These are phyloP conservation scores for Anarrhichthys ocellatus DNA, from an alignment of 2,113 vertebrate species.

Conservation along the genomic window DNA sequence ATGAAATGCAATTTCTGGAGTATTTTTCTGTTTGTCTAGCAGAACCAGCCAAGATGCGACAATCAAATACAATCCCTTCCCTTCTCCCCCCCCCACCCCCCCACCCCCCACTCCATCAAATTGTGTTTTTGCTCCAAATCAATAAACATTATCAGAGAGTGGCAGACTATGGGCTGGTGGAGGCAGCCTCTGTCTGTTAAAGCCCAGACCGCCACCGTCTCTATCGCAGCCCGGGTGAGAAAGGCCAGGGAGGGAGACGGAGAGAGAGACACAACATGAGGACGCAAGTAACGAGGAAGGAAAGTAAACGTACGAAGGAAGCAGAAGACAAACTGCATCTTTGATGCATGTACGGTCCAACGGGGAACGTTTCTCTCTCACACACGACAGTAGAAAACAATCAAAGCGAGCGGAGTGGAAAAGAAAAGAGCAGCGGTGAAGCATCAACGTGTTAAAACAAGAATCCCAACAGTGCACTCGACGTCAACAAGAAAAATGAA, in stretches of 20 bases:
- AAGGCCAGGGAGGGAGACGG: slow-evolving; percentile 60
- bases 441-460: slow-evolving; percentile 36
- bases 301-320: slow-evolving; percentile 9
- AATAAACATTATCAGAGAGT: slow-evolving; percentile 87
- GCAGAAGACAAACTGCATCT: slow-evolving; percentile 10
- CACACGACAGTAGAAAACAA: slow-evolving; percentile 12
- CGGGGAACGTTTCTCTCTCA: slow-evolving; percentile 16
- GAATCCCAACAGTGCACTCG: slow-evolving; percentile 14
- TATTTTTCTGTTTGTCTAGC: slow-evolving; percentile 46
- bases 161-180: slow-evolving; percentile 81
- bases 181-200: slow-evolving; percentile 79
- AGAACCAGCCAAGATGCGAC: slow-evolving; percentile 62
- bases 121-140: slow-evolving; percentile 81
- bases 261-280: slow-evolving; percentile 11
- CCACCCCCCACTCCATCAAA: slow-evolving; percentile 77
- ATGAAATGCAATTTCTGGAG: slow-evolving; percentile 3
- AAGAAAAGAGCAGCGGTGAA: slow-evolving; percentile 32
- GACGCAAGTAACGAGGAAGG: background rate
- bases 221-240: slow-evolving; percentile 69
- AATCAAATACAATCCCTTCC: slow-evolving; percentile 64
- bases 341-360: slow-evolving; percentile 9
- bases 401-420: slow-evolving; percentile 5
- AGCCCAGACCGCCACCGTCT: slow-evolving; percentile 74
- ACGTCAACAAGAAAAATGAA: no score
- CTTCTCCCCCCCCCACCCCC: background rate